Base-by-base conservation (phyloP, 2,888 invertebrate genomes). In the Anaspis maculata region DNA sequence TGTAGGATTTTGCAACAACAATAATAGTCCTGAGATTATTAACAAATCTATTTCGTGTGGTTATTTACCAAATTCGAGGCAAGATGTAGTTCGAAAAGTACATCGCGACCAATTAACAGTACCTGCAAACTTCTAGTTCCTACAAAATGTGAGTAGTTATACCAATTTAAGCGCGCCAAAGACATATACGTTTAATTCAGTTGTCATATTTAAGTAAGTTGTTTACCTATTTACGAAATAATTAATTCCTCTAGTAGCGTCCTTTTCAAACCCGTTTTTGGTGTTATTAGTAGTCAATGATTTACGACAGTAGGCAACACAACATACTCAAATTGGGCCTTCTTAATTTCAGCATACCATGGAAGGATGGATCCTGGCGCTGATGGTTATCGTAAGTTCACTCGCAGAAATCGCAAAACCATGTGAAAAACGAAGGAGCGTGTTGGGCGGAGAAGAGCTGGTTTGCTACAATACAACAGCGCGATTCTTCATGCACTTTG, bases 381-480 rank as follows among this genome's bases (percentile, higher is more conserved):
- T n/a, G n/a, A n/a, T n/a, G n/a, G n/a, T n/a, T n/a, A n/a, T n/a
- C n/a, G n/a, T n/a, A n/a, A n/a, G n/a, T n/a, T n/a, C n/a, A n/a
- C n/a, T n/a, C n/a, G n/a, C 9, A 9, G 19, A 19, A 9, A 19
- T 5, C 19, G 5, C 19, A 9, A 19, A 19, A 19, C 9, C 9
- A 9, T 19, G 19, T 9, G 9, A 19, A 29, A 48, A 46, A 15
- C 42, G 51, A 37, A 45, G 41, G 10, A 58, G 56, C 31, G 34
- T 46, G 12, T 42, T 50, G 3, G 46, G 54, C 34, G 59, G 59
- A 30, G 52, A 54, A 30, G 58, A 61, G 35, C 41, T 61, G 19
- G 52, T 53, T 3, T 65, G 65, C 49, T 46, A 50, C 23, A 59
- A 61, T 34, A 53, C 58, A 14, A 52, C 57, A 9, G 30, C 52